Evolutionary conservation across 2,797 vertebrate species (phyloP).

Genomic region (Falco peregrinus): DNA sequence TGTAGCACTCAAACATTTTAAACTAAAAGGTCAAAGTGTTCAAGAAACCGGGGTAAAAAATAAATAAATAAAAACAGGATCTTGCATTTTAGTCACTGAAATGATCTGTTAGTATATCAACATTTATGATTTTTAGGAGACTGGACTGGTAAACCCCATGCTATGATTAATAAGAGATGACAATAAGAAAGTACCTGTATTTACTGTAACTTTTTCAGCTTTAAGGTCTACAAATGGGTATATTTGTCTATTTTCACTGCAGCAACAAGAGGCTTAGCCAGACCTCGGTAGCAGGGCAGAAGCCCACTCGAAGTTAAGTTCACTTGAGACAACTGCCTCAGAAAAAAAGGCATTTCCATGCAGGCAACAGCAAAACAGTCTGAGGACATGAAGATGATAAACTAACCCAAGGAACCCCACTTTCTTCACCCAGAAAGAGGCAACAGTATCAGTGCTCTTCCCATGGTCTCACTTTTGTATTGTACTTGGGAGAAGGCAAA

Average conservation of each 20-base stretch:
- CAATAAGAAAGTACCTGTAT: conserved; percentile 31
- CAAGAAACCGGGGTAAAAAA: conserved; percentile 36
- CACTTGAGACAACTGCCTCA: not conserved
- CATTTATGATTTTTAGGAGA: conserved; percentile 48
- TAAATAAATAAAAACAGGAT: not conserved
- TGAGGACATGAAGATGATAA: not conserved
- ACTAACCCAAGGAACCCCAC: not conserved
- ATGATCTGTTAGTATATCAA: conserved; percentile 28
- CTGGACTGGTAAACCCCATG: conserved; percentile 49
- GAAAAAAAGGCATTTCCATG: not conserved
- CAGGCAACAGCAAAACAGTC: not conserved
- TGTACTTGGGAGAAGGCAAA: not conserved
- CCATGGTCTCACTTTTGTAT: not conserved
- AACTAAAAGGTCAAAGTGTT: conserved; percentile 59
- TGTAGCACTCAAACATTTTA: conserved; percentile 60
- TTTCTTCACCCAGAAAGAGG: not conserved
- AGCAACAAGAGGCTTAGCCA: conserved; percentile 46
- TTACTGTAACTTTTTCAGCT: conserved; percentile 46
- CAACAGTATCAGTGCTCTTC: not conserved
- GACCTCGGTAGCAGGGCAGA: not conserved
- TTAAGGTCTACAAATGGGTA: not conserved
- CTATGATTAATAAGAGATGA: conserved; percentile 46
- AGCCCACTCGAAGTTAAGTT: not conserved
- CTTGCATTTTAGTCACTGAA: conserved; percentile 36
- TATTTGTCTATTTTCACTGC: not conserved